Evolutionary conservation across 2,888 invertebrate genomes (phyloP), one percentile per base, ranked within the genome.

Genomic region (Hypolimnas misippus): DNA sequence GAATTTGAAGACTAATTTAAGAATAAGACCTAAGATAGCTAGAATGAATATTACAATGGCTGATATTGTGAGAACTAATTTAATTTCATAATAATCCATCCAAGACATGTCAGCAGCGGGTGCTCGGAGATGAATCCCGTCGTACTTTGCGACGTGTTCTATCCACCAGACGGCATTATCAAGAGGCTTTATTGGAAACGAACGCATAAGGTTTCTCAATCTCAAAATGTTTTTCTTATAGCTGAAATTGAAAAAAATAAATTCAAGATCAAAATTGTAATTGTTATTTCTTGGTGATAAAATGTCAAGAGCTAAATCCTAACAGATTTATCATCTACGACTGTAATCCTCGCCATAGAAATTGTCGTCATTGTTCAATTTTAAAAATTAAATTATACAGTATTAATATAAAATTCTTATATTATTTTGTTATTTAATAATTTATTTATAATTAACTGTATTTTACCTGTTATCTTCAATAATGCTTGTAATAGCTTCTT

Each of bases 111-210:
- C 75, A 10, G 80, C 77, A 3, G 76, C 74, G 0, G 88, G 86
- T n/a, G 86, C 74, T 14, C 80, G 77, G 0, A 92, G 76, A 65
- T 91, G 89, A 44, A 66, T 84, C 3, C 87, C 87, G 16, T 79
- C 77, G 64, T 90, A 83, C n/a, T 90, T 78, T 8, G 92, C 69
- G 2, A 91, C 82, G 70, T 92, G 82, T 70, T 92, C 92, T n/a
- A 82, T 86, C 91, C 91, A 92, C 88, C 89, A 90, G 12, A 90
- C 73, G 0, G 88, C 87, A 6, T 85, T 83, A 40, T 87, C 80
- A n/a, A 79, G 25, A 0, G 77, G 67, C 0, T 58, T 65, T 16
- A 66, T 51, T 3, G 69, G 73, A 52, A 73, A 68, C 17, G 74
- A 73, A 1, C 44, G 56, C 68, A 76, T 68, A 10, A 73, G 31